Evolutionary conservation across 2,113 vertebrate species (phyloP), one percentile per base, ranked within the genome.

Genomic region (Rhinoptilus africanus): DNA sequence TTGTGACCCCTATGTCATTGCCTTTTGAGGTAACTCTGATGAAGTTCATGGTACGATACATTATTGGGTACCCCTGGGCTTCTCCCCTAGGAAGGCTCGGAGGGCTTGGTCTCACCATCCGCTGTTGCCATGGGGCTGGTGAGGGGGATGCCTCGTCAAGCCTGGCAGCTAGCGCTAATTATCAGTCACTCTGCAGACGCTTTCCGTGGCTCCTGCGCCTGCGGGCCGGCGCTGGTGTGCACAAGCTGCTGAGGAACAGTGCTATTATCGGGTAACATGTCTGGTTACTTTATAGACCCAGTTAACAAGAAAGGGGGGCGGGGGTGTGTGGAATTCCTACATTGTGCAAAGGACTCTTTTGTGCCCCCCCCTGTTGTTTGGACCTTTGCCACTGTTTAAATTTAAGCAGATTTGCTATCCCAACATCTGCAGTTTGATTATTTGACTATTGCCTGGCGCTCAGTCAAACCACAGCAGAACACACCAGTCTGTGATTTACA

Each of bases 361-460:
- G 77, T 92, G 26, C 73, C 51, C 89, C 78, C 39, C 83, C 14
- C 18, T 0, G 39, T 86, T 88, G 79, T 94, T 94, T 98, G 98
- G 97, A 97, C 82, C 66, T 82, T 85, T 95, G 97, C 98, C 98
- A 98, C 97, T 97, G 95, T 97, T 98, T 98, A 98, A 97, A 97
- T 98, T 95, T 94, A 97, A 98, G 98, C 97, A 67, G 88, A 97
- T 98, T 98, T 97, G 97, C 97, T 98, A 93, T 98, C 85, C 96
- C 94, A 92, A 97, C 97, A 98, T 98, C 97, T 98, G 98, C 96
- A 98, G 97, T 98, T 98, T 98, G 98, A 98, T 98, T 98, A 97
- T 98, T 98, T 98, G 98, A 98, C 98, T 98, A 96, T 98, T 98
- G 97, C 96, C 90, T 98, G 98, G 98, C 98, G 97, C 96, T 85